phyloP scores from a whole-genome alignment of 2,113 vertebrate genomes.

The Chascanopsetta lugubris region DNA sequence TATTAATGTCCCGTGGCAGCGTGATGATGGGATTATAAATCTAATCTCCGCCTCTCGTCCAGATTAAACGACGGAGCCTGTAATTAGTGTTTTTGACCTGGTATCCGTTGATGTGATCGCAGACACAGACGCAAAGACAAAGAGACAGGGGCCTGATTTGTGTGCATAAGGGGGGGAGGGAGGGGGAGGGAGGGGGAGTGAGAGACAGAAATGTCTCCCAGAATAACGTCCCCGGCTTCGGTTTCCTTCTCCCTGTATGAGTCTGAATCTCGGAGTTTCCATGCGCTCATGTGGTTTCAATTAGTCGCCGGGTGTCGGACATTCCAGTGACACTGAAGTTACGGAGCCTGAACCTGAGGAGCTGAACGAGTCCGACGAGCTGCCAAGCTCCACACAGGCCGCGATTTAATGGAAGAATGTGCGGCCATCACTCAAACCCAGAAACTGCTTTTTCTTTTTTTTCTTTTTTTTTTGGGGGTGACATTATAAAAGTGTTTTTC shows the following conservation, averaged over 20 bases:
- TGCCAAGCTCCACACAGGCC: not conserved
- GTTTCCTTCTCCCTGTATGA: conserved; percentile 27
- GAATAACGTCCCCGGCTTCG: not conserved
- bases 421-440: too few species aligned
- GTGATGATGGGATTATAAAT: conserved; percentile 57
- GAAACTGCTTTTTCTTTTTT: too few species aligned
- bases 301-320: conserved; percentile 17
- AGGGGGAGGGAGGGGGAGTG: not conserved
- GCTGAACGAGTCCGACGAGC: not conserved
- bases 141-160: conserved; percentile 40
- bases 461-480: too few species aligned
- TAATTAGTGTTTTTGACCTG: conserved; percentile 68
- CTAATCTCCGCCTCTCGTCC: conserved; percentile 48
- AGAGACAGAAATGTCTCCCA: not conserved
- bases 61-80: conserved; percentile 58
- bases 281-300: conserved; percentile 55
- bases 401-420: not conserved
- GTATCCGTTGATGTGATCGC: conserved; percentile 32
- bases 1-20: conserved; percentile 13
- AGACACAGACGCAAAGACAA: not conserved
- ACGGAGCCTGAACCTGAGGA: not conserved
- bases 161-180: not conserved
- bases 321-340: conserved; percentile 12
- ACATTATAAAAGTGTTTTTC: too few species aligned
- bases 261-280: conserved; percentile 7